Conservation (phyloP, 2,797 vertebrate genomes). For the Chelon auratus region DNA sequence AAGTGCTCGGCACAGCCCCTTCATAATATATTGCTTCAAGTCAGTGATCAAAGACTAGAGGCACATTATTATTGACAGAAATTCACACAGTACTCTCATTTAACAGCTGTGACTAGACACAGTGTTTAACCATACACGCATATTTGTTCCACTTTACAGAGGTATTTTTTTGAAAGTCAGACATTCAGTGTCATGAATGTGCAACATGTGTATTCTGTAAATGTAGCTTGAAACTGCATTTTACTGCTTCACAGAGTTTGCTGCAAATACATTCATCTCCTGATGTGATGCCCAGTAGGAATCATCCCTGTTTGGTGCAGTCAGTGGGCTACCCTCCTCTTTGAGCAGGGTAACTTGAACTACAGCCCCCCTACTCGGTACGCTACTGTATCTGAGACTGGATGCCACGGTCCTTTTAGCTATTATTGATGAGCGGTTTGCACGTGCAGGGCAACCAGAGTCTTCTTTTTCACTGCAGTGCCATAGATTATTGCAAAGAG, state of each 20-base stretch:
- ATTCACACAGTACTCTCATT: constrained; percentile 25
- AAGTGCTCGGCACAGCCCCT: constrained; percentile 41
- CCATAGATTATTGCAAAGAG: constrained; percentile 58
- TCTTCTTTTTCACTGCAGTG: constrained; percentile 42
- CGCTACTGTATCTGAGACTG: constrained; percentile 13
- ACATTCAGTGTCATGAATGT: constrained; percentile 67
- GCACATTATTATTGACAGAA: constrained; percentile 61
- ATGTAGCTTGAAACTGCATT: constrained; percentile 48
- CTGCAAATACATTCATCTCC: constrained; percentile 54
- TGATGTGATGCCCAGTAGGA: constrained; percentile 33
- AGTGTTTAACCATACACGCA: constrained; percentile 39
- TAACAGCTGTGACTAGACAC: constrained; percentile 29
- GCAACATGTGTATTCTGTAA: constrained; percentile 42
- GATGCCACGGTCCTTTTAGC: constrained; percentile 19
- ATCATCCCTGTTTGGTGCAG: constrained; percentile 51
- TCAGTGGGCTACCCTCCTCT: constrained; percentile 34
- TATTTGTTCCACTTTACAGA: constrained; percentile 46
- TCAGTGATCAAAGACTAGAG: constrained; percentile 63
- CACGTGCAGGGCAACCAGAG: constrained; percentile 17
- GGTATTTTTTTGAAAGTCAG: constrained; percentile 69
- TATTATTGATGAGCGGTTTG: constrained; percentile 25
- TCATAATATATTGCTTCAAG: constrained; percentile 68
- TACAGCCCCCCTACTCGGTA: constrained; percentile 38
- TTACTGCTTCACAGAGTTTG: constrained; percentile 36
- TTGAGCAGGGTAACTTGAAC: constrained; percentile 26